Evolutionary conservation across 2,797 vertebrate species (phyloP).

Genomic region (Cossypha heuglini): DNA sequence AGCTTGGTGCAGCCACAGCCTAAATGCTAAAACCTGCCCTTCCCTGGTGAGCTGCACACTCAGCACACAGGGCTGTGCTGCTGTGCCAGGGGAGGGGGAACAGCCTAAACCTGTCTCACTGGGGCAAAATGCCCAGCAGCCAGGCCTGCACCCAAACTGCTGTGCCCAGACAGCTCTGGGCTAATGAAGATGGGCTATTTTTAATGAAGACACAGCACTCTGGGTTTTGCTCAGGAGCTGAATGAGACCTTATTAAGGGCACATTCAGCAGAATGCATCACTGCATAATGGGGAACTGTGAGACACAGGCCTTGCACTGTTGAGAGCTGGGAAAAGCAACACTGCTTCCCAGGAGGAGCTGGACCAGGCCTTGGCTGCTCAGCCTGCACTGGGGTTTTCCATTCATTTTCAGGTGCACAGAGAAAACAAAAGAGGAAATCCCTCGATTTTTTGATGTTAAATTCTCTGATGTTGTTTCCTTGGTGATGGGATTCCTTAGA

Average conservation of each 20-base stretch:
- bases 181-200: not conserved
- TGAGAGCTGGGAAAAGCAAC: not conserved
- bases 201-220: not conserved
- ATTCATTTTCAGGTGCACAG: conserved; percentile 6
- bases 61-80: not conserved
- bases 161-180: not conserved
- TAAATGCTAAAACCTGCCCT: not conserved
- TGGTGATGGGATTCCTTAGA: conserved; percentile 34
- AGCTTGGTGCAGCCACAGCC: not conserved
- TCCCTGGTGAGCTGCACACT: not conserved
- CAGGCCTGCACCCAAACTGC: not conserved
- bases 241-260: conserved; percentile 16
- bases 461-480: conserved; percentile 17
- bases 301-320: not conserved
- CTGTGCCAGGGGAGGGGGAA: not conserved
- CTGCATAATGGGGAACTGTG: conserved; percentile 1
- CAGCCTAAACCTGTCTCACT: not conserved
- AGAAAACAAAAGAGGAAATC: conserved; percentile 32
- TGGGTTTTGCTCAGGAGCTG: not conserved
- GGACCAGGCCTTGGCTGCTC: not conserved
- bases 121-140: not conserved
- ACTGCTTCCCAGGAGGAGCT: not conserved
- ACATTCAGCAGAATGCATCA: not conserved
- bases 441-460: not conserved
- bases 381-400: not conserved